Percentiles rank a stretch among this genome's conserved stretches.
Evolutionary conservation across 37 sponge, comb jelly and placozoan genomes (phyloP).

Genomic region (Hexactinellida sp.): DNA sequence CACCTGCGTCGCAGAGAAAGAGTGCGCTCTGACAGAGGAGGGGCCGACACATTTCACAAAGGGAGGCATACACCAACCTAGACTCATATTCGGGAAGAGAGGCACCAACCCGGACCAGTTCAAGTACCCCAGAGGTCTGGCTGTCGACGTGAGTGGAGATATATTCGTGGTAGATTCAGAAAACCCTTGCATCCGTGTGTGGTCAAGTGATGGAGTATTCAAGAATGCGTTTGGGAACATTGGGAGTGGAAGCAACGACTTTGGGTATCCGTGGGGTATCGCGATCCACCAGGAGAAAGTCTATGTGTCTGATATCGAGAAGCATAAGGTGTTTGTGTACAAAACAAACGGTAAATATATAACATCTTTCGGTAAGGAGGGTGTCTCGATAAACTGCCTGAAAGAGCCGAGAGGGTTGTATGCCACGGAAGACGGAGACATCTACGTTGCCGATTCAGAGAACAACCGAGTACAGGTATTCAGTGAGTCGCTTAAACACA

Average conservation of each 20-base stretch:
- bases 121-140: neutral
- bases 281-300: neutral
- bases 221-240: neutral
- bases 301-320: neutral
- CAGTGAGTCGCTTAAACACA: neutral
- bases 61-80: neutral
- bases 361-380: neutral
- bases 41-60: neutral
- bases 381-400: neutral
- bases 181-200: neutral
- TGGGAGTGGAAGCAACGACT: neutral
- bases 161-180: slow-evolving; percentile 1
- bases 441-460: slow-evolving; percentile 1
- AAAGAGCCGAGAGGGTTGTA: neutral
- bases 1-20: neutral
- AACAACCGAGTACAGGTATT: neutral
- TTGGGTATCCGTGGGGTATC: neutral
- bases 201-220: neutral
- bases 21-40: neutral
- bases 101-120: neutral
- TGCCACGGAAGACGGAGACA: slow-evolving; percentile 1
- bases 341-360: slow-evolving; percentile 11
- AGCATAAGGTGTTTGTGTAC: neutral
- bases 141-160: neutral
- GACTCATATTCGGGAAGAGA: neutral